Percentiles rank a stretch among this genome's conserved stretches.
Evolutionary conservation across 2,113 vertebrate species (phyloP).

Genomic region (Dipodomys spectabilis): DNA sequence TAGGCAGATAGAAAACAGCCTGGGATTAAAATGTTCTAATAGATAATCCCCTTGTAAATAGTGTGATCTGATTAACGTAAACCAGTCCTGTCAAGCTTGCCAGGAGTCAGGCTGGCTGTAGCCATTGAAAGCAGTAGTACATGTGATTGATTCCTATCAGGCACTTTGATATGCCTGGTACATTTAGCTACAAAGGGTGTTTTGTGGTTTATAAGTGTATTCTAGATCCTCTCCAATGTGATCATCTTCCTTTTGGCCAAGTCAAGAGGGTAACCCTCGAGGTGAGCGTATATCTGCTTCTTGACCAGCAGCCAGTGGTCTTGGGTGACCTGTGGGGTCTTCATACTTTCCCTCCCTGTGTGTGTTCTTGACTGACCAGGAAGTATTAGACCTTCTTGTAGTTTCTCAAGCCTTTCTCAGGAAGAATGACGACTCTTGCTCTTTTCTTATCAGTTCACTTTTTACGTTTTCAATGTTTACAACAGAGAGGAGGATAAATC

Average conservation of each 20-base stretch:
- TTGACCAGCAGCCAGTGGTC: neutral
- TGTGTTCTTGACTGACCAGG: slow-evolving; percentile 36
- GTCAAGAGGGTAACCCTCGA: too few relatives aligned
- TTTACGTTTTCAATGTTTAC: neutral
- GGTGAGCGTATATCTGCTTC: neutral
- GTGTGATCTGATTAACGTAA: neutral
- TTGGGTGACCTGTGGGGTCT: slow-evolving; percentile 49
- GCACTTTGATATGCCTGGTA: neutral
- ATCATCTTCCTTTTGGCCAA: neutral
- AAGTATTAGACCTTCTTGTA: neutral
- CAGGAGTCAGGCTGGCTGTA: neutral
- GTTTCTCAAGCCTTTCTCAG: slow-evolving; percentile 62
- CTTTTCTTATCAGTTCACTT: slow-evolving; percentile 31
- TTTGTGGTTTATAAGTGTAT: neutral
- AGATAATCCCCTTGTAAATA: slow-evolving; percentile 9
- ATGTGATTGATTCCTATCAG: neutral
- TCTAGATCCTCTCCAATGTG: neutral
- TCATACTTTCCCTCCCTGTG: slow-evolving; percentile 43
- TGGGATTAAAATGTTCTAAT: neutral
- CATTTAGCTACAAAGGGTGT: fast-evolving
- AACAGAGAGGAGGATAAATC: neutral
- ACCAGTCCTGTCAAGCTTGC: neutral
- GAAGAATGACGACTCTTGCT: slow-evolving; percentile 60
- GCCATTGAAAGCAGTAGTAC: neutral
- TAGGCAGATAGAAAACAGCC: neutral